These are phyloP conservation scores for Leptinotarsa lineolata DNA, from an alignment of 1,140 invertebrate genomes.

Conservation along the genomic window DNA sequence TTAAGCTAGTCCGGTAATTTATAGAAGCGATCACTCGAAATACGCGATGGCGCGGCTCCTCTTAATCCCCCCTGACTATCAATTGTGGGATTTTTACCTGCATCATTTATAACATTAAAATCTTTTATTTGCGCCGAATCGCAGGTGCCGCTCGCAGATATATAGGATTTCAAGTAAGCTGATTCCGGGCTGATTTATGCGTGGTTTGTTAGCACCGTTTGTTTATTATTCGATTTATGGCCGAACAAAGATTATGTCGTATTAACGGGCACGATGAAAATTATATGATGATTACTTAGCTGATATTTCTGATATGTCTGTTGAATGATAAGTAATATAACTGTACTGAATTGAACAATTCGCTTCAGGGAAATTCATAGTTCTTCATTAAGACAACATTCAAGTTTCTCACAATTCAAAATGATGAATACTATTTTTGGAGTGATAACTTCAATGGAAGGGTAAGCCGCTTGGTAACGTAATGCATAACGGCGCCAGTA, in stretches of 20 bases:
- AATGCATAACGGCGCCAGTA: too few relatives aligned
- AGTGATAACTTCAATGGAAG: too few relatives aligned
- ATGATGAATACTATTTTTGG: neutral
- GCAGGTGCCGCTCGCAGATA: constrained; percentile 43
- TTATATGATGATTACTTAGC: neutral
- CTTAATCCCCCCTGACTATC: constrained; percentile 54
- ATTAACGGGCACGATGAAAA: neutral
- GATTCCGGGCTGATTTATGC: constrained; percentile 47
- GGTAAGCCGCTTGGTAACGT: too few relatives aligned
- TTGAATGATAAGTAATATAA: neutral
- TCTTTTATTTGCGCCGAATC: constrained; percentile 50
- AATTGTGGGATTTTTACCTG: constrained; percentile 56
- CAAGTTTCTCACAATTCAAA: neutral
- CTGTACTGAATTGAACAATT: neutral
- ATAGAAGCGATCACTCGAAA: constrained; percentile 50
- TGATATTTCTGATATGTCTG: neutral
- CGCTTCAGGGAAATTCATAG: too few relatives aligned
- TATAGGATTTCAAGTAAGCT: constrained; percentile 39
- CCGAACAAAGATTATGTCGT: neutral
- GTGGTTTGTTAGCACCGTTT: constrained; percentile 39
- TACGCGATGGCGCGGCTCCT: constrained; percentile 33
- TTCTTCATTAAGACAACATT: neutral
- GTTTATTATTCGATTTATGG: constrained; percentile 3
- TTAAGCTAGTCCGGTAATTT: constrained; percentile 55
- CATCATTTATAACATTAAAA: constrained; percentile 48